Evolutionary conservation across 2,797 vertebrate species (phyloP), one percentile per base, ranked within the genome.

Genomic region (Pseudomugil gertrudae): DNA sequence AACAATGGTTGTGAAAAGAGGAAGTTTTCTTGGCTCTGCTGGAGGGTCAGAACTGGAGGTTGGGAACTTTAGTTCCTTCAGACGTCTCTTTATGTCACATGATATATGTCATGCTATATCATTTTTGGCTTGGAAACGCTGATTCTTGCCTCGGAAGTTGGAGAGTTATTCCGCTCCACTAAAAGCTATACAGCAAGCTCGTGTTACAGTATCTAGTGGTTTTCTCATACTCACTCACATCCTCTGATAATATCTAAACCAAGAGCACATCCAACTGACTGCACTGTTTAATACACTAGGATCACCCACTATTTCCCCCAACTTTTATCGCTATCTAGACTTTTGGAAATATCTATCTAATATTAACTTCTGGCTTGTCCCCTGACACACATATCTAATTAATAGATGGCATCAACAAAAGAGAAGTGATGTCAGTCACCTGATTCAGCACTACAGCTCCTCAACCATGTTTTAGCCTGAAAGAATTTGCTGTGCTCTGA

Each of bases 91-190:
- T 78, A 76, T 74, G 59, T 24, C 23, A 26, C 11, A 50, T 24
- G 10, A 50, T 50, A 50, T 50, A 13, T 50, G 45, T 50, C 45
- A 50, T 29, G 30, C 24, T 35, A 40, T 23, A 50, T 23, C 24
- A 76, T 50, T 63, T 76, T 72, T 65, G 56, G 15, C 70, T 73
- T 72, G 63, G 62, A 83, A 77, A 89, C 80, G 78, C 63, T 72
- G 80, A 85, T 79, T 81, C 32, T 79, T 80, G 81, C 85, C 78
- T 79, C 26, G 78, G 85, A 70, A 68, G 60, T 74, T 78, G 60
- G 80, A 69, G 1, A 74, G 71, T 80, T 72, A 66, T 87, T 88
- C 83, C 79, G 75, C 73, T 50, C 84, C 70, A 87, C 90, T 89
- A 63, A 67, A 52, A 81, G 76, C 78, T 77, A 65, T 70, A 27